Evolutionary conservation across 1,140 invertebrate species (phyloP), one percentile per base, ranked within the genome.

Genomic region (Procambarus clarkii): DNA sequence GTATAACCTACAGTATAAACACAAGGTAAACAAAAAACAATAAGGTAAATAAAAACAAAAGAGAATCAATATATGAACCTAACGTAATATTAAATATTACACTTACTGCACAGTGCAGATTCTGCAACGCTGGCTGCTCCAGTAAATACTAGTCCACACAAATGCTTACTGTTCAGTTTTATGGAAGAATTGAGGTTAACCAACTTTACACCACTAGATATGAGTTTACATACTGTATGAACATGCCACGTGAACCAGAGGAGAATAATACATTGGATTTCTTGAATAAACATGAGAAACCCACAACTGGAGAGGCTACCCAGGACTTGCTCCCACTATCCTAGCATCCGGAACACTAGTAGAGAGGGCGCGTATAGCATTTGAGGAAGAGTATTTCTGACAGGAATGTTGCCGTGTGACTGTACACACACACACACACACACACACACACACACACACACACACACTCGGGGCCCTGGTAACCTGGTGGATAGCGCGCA

Each of bases 231-330:
- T 34, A 34, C 76, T 77, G 44, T 18, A n/a, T 77, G 11, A 77
- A 77, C 76, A 77, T 77, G 76, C 76, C n/a, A 77, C 18, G 76
- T 44, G 76, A 77, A 77, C 5, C 76, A 77, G 76, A 69, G 18
- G 76, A 77, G 21, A 34, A 7, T 34, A 21, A 77, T 77, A n/a
- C 76, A 34, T 77, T 77, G 1, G 76, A 8, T 15, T 77, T 77
- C 76, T 46, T n/a, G 34, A 77, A 44, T 34, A 9, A 46, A 44
- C 7, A 77, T 44, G 76, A 77, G 64, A 4, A 69, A 11, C 3
- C 76, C 8, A 34, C 76, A 77, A 77, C 1, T 44, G 4, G 45
- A 11, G 2, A 77, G 9, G 76, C 76, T 44, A 77, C 5, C 76
- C 76, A 77, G 76, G 76, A 77, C n/a, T 44, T 34, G 34, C 8